These are phyloP conservation scores for Trachelus troglodyta DNA, from an alignment of 2,888 invertebrate species.

Conservation along the genomic window DNA sequence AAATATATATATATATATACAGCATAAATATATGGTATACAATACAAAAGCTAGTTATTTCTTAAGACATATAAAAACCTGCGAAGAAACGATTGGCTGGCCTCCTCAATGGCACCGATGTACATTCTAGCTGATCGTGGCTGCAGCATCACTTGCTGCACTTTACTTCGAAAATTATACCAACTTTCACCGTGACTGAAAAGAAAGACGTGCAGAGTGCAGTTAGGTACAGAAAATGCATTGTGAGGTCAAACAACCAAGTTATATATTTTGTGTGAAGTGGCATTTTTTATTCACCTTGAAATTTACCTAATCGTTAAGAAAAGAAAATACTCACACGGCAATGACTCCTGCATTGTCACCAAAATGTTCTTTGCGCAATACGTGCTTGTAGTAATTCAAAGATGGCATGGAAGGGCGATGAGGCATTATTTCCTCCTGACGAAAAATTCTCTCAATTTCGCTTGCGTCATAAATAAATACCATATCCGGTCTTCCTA, in stretches of 20 bases:
- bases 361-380: constrained; percentile 77
- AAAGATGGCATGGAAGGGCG: constrained; percentile 82
- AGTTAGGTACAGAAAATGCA: background rate
- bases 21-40: background rate
- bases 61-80: constrained; percentile 65
- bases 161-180: constrained; percentile 81
- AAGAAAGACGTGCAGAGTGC: constrained; percentile 19
- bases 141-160: constrained; percentile 82
- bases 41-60: background rate
- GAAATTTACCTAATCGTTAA: background rate
- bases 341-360: constrained; percentile 78
- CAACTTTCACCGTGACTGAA: constrained; percentile 84
- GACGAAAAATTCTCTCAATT: constrained; percentile 77
- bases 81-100: constrained; percentile 76
- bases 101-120: constrained; percentile 76
- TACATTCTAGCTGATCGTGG: constrained; percentile 80
- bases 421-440: constrained; percentile 76
- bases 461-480: constrained; percentile 79
- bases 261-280: background rate
- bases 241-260: background rate
- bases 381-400: constrained; percentile 78
- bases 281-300: background rate
- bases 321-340: constrained; percentile 71
- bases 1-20: no score
- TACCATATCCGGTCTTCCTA: constrained; percentile 80